phyloP scores from a whole-genome alignment of 2,888 invertebrate species.

The Campoplex nolae region DNA sequence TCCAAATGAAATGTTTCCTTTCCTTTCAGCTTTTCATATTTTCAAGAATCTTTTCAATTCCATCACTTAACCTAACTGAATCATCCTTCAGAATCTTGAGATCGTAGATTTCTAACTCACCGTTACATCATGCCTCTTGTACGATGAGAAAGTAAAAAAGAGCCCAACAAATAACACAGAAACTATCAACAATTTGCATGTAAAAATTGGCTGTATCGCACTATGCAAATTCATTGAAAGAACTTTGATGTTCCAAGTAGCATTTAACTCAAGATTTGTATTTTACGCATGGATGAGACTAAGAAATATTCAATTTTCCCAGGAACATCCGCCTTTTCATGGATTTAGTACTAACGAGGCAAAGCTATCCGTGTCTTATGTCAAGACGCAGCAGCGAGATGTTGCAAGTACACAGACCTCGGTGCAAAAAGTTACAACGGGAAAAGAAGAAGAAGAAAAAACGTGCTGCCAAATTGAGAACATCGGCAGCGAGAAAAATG shows the following conservation, averaged over 20 bases:
- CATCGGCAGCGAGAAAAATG: conserved; percentile 17
- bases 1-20: neutral
- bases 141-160: neutral
- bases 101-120: neutral
- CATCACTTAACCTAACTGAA: conserved; percentile 25
- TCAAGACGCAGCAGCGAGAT: conserved; percentile 79
- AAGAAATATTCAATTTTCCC: conserved; percentile 59
- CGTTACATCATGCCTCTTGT: neutral
- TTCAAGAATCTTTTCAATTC: neutral
- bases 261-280: neutral
- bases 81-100: neutral
- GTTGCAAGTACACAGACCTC: conserved; percentile 71
- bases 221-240: neutral
- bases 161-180: neutral
- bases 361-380: conserved; percentile 79
- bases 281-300: neutral
- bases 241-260: neutral
- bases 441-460: conserved; percentile 33
- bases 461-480: conserved; percentile 44
- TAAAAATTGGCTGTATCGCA: neutral
- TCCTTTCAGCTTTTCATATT: neutral
- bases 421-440: conserved; percentile 9
- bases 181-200: neutral
- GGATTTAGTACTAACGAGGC: conserved; percentile 83
- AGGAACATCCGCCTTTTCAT: conserved; percentile 83